phyloP scores from a whole-genome alignment of 2,888 invertebrate genomes.

The Eilema depressum region DNA sequence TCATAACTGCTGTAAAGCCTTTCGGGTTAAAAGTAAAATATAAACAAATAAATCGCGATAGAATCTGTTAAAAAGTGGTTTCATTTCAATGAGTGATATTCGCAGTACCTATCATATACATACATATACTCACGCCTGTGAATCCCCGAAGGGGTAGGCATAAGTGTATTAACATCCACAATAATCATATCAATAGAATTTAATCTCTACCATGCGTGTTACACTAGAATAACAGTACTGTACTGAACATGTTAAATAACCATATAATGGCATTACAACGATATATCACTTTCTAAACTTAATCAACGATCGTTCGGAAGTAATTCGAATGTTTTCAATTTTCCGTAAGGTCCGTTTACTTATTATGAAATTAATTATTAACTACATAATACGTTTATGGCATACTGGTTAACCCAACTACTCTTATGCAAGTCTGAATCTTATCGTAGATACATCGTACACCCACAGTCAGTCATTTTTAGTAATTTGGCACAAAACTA shows the following conservation, averaged over 20 bases:
- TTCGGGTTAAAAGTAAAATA: too few species aligned
- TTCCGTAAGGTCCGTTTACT: not conserved
- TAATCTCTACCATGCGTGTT: slow-evolving; percentile 27
- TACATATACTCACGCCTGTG: too few species aligned
- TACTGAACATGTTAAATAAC: slow-evolving; percentile 9
- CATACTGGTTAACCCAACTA: not conserved
- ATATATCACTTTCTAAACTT: slow-evolving; percentile 32
- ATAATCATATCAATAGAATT: slow-evolving; percentile 6
- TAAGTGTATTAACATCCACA: too few species aligned
- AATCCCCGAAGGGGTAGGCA: too few species aligned
- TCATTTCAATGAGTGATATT: too few species aligned
- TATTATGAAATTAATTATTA: slow-evolving; percentile 5
- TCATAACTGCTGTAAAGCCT: too few species aligned
- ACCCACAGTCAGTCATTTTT: slow-evolving; percentile 15
- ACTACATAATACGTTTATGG: not conserved
- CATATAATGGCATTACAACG: slow-evolving; percentile 19
- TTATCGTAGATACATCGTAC: slow-evolving; percentile 21
- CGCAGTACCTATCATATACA: too few species aligned
- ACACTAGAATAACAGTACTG: slow-evolving; percentile 17
- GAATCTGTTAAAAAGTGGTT: too few species aligned
- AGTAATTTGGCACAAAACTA: slow-evolving; percentile 13
- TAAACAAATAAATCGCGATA: too few species aligned
- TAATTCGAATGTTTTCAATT: not conserved
- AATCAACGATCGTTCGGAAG: slow-evolving; percentile 12
- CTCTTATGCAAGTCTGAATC: slow-evolving; percentile 11